These are phyloP conservation scores for Ophiodon elongatus DNA, from an alignment of 2,113 vertebrate species.

Conservation along the genomic window DNA sequence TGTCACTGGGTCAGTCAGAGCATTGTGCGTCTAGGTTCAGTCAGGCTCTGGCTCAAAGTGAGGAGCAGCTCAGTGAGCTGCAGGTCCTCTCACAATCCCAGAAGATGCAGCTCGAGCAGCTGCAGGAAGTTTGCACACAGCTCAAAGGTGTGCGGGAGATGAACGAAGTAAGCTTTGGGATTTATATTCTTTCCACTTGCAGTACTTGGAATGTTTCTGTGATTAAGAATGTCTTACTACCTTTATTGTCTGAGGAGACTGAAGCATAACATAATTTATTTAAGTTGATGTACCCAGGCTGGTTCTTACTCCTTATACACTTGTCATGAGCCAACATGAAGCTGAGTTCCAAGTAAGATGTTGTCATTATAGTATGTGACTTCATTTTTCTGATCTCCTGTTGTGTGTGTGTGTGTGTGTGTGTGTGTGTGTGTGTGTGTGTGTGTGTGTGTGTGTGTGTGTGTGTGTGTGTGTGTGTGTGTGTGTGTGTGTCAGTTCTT, in stretches of 20 bases:
- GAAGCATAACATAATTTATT: background rate
- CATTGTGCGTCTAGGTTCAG: conserved; percentile 60
- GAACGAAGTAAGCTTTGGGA: conserved; percentile 84
- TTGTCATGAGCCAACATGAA: background rate
- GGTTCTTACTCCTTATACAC: background rate
- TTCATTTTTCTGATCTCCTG: background rate
- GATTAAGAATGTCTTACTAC: background rate
- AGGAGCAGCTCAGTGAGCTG: conserved; percentile 65
- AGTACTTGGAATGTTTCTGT: background rate
- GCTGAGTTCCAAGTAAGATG: background rate
- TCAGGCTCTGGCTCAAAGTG: conserved; percentile 62
- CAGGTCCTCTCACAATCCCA: conserved; percentile 75
- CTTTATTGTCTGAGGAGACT: background rate
- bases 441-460: too few relatives aligned
- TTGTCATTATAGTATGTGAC: background rate
- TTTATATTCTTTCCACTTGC: background rate
- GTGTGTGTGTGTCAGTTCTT: conserved; percentile 86
- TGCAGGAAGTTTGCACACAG: conserved; percentile 79
- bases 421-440: too few relatives aligned
- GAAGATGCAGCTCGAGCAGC: conserved; percentile 73
- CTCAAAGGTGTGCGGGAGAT: conserved; percentile 81
- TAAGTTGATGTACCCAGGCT: background rate
- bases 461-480: background rate
- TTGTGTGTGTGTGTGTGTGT: background rate
- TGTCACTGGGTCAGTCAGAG: conserved; percentile 64